These are phyloP conservation scores for Diacarnus erythraeanus DNA, from an alignment of 37 sponge, comb jelly and placozoan species.

Conservation along the genomic window DNA sequence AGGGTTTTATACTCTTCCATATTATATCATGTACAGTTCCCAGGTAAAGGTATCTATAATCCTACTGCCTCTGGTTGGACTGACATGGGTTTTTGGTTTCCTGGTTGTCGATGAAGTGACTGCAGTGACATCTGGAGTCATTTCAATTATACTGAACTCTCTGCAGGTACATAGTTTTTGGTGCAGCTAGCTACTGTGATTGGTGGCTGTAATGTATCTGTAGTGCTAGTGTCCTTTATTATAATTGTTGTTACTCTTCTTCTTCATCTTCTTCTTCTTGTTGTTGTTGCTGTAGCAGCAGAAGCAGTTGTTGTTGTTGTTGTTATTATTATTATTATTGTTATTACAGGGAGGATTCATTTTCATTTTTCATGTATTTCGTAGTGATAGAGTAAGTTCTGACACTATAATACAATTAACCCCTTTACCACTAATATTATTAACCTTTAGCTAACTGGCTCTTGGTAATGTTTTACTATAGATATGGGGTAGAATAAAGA, in stretches of 20 bases:
- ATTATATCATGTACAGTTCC: neutral
- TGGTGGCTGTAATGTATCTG: too few relatives aligned
- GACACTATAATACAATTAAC: neutral
- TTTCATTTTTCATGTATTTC: conserved; percentile 43
- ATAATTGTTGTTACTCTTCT: too few relatives aligned
- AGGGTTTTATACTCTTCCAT: neutral
- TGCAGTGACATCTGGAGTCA: neutral
- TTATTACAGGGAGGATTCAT: conserved; percentile 17
- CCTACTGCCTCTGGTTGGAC: conserved; percentile 8
- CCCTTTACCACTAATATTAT: neutral
- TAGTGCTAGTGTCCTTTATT: too few relatives aligned
- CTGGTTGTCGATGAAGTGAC: neutral
- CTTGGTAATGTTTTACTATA: neutral
- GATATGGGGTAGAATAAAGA: conserved; percentile 2
- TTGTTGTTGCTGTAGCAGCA: too few relatives aligned
- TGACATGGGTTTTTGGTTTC: conserved; percentile 2
- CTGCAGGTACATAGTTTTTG: conserved; percentile 16
- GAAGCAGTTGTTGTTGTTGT: too few relatives aligned
- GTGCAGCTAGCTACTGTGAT: too few relatives aligned
- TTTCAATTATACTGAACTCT: neutral
- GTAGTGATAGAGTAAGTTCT: conserved; percentile 15
- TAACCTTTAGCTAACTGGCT: neutral
- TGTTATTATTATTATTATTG: too few relatives aligned
- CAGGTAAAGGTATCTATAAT: neutral
- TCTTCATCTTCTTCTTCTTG: conserved; percentile 3